phyloP scores from a whole-genome alignment of 1,140 invertebrate species.

The Cepaea nemoralis region DNA sequence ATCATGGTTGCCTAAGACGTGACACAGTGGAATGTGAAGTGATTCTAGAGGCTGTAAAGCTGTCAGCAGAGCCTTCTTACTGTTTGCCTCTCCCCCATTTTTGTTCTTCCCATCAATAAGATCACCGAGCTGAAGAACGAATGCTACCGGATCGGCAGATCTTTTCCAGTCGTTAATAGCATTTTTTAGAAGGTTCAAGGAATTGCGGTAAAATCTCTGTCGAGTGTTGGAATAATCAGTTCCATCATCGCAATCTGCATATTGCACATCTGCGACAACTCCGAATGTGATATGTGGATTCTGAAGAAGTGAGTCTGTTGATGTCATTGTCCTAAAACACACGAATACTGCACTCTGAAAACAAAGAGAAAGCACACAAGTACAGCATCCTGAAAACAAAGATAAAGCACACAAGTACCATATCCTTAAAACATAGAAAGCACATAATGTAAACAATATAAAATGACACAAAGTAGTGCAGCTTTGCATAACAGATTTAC shows the following conservation, averaged over 20 bases:
- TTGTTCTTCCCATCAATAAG: conserved; percentile 69
- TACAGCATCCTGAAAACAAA: background rate
- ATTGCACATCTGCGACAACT: conserved; percentile 70
- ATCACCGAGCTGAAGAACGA: conserved; percentile 71
- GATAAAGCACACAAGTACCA: background rate
- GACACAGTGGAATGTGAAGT: conserved; percentile 59
- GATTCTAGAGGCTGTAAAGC: conserved; percentile 48
- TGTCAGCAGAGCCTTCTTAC: conserved; percentile 37
- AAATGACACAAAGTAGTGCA: too few species aligned
- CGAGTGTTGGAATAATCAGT: conserved; percentile 62
- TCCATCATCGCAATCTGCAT: conserved; percentile 69
- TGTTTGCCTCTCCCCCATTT: background rate
- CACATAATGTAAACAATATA: too few species aligned
- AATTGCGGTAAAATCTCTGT: conserved; percentile 65
- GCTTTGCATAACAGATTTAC: too few species aligned
- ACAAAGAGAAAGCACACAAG: background rate
- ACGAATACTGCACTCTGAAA: background rate
- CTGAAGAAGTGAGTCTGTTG: background rate
- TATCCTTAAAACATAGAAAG: too few species aligned
- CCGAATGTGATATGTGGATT: conserved; percentile 62
- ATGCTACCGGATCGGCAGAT: conserved; percentile 49
- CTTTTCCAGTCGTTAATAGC: conserved; percentile 66
- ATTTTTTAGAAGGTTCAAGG: conserved; percentile 60
- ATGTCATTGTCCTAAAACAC: background rate
- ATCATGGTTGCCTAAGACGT: conserved; percentile 72